Percentiles rank a stretch among this genome's conserved stretches.
These are phyloP conservation scores for Habrosyne pyritoides DNA, from an alignment of 2,888 invertebrate genomes.

Conservation along the genomic window DNA sequence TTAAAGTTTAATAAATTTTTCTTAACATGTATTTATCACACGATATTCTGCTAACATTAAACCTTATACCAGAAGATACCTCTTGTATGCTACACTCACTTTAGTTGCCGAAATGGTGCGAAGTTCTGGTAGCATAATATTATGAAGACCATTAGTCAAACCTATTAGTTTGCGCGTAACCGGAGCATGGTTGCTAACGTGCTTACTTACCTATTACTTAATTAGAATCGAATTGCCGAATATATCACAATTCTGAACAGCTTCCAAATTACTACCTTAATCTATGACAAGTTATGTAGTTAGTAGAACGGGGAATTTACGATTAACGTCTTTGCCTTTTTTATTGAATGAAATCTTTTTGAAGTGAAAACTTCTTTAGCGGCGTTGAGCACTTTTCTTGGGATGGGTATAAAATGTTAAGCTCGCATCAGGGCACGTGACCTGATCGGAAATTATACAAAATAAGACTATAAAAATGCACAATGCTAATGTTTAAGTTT, in stretches of 20 bases:
- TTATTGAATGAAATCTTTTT: too few relatives aligned
- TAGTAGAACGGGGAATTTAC: too few relatives aligned
- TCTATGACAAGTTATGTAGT: not conserved
- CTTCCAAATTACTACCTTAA: not conserved
- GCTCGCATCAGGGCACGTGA: too few relatives aligned
- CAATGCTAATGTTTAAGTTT: too few relatives aligned
- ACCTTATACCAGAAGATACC: not conserved
- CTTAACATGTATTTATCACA: not conserved
- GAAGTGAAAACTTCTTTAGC: too few relatives aligned
- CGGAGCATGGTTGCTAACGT: not conserved
- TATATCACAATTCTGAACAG: not conserved
- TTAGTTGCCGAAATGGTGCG: not conserved
- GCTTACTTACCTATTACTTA: not conserved
- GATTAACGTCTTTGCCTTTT: too few relatives aligned
- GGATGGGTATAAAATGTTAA: too few relatives aligned
- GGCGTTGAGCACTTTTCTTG: too few relatives aligned
- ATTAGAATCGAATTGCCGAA: slow-evolving; percentile 1
- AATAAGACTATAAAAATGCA: too few relatives aligned
- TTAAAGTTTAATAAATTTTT: too few relatives aligned
- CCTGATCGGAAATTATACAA: too few relatives aligned
- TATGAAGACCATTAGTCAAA: not conserved
- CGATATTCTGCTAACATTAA: not conserved
- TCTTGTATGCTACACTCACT: not conserved
- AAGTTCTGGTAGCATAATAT: not conserved
- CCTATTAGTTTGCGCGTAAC: not conserved